Conservation (phyloP, 2,113 vertebrate species). For the Zapus hudsonius region DNA sequence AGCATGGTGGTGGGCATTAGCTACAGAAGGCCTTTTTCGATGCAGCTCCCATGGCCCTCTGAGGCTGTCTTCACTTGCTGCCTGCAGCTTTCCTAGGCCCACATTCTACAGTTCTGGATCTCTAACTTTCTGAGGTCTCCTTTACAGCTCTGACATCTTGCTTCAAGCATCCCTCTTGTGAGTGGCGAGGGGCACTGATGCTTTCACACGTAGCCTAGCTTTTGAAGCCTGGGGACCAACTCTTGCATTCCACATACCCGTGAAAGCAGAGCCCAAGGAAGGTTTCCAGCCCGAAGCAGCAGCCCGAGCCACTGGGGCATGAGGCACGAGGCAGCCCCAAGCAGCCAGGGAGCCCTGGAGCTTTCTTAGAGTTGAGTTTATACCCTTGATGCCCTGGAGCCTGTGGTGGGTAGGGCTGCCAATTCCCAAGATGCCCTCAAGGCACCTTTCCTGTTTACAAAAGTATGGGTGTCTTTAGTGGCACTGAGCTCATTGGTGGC, state of each 20-base stretch:
- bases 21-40: background rate
- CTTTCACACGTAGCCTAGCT: background rate
- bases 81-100: background rate
- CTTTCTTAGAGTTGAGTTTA: background rate
- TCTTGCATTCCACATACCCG: background rate
- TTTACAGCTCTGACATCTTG: background rate
- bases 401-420: background rate
- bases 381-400: background rate
- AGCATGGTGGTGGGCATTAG: background rate
- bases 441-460: background rate
- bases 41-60: background rate
- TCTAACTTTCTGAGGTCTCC: background rate
- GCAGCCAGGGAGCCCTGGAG: background rate
- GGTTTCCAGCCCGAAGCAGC: background rate
- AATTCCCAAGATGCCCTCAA: background rate
- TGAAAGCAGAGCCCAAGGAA: background rate
- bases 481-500: background rate
- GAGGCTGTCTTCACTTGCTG: background rate
- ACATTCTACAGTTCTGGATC: too few relatives aligned
- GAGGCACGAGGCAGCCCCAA: background rate
- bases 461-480: background rate
- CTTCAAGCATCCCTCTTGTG: background rate
- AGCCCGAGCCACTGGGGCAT: too few relatives aligned
- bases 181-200: background rate
- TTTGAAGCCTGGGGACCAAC: background rate